These are phyloP conservation scores for Acrocyrtus sp. DNA, from an alignment of 2,888 invertebrate genomes.

Conservation along the genomic window DNA sequence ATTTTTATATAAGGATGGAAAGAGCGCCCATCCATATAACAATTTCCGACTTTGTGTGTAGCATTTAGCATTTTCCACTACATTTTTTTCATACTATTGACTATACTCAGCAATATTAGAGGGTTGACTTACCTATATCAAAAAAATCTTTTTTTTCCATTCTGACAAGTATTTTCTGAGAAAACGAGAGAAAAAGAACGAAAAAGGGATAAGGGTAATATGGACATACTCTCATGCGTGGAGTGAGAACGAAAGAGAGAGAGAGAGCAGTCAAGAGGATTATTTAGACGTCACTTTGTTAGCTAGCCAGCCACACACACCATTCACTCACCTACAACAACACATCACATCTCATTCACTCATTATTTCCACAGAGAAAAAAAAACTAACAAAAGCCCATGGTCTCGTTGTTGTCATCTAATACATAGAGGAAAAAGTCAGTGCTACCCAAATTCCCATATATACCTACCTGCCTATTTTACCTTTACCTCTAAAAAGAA, in stretches of 20 bases:
- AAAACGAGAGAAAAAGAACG: slow-evolving; percentile 25
- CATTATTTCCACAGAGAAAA: slow-evolving; percentile 33
- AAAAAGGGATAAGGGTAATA: slow-evolving; percentile 17
- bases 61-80: background rate
- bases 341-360: slow-evolving; percentile 51
- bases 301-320: slow-evolving; percentile 47
- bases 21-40: background rate
- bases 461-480: slow-evolving; percentile 15
- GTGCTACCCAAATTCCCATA: background rate
- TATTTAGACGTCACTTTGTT: slow-evolving; percentile 56
- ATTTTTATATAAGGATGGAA: too few species aligned
- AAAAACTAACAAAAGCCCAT: slow-evolving; percentile 43
- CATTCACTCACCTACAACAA: slow-evolving; percentile 45
- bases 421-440: background rate
- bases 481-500: too few species aligned
- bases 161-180: slow-evolving; percentile 44
- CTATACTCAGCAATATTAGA: background rate
- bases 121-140: too few species aligned
- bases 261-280: slow-evolving; percentile 50
- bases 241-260: slow-evolving; percentile 19
- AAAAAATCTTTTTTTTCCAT: slow-evolving; percentile 43
- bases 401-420: background rate
- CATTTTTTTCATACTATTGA: too few species aligned
- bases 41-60: background rate
- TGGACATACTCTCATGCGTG: background rate